phyloP scores from a whole-genome alignment of 2,797 vertebrate genomes.

The Sebastes variabilis region DNA sequence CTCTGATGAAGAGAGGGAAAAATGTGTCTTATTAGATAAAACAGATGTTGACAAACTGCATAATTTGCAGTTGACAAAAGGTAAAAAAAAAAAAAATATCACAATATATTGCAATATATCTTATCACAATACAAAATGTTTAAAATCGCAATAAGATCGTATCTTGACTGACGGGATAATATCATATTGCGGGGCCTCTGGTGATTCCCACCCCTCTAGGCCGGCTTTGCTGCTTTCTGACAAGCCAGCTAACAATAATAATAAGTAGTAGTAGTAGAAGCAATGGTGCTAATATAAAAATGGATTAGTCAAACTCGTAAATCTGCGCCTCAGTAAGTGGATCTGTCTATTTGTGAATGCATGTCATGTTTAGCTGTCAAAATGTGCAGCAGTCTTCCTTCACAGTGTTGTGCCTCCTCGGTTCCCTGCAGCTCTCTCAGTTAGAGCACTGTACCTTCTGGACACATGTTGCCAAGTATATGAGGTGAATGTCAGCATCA shows the following conservation, averaged over 20 bases:
- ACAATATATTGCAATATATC: too few relatives aligned
- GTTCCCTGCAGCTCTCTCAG: slow-evolving; percentile 47
- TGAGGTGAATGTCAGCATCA: slow-evolving; percentile 78
- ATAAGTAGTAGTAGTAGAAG: not conserved
- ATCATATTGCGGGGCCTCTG: too few relatives aligned
- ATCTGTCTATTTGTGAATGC: not conserved
- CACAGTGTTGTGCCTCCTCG: slow-evolving; percentile 6
- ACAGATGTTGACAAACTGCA: too few relatives aligned
- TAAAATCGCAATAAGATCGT: too few relatives aligned
- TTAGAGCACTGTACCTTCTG: slow-evolving; percentile 48
- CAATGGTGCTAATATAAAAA: not conserved
- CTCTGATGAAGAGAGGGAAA: too few relatives aligned
- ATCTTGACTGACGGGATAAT: too few relatives aligned
- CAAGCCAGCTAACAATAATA: not conserved
- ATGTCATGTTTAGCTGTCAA: slow-evolving; percentile 18
- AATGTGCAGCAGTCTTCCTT: slow-evolving; percentile 9
- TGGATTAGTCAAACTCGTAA: not conserved
- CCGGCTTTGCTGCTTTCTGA: not conserved
- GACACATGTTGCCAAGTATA: slow-evolving; percentile 68
- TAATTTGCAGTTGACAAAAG: too few relatives aligned
- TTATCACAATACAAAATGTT: too few relatives aligned
- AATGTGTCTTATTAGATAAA: too few relatives aligned
- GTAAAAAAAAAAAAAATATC: too few relatives aligned
- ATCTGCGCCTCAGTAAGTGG: not conserved
- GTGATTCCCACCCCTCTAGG: not conserved